Evolutionary conservation across 2,797 vertebrate species (phyloP).

Genomic region (Halcyon badia): DNA sequence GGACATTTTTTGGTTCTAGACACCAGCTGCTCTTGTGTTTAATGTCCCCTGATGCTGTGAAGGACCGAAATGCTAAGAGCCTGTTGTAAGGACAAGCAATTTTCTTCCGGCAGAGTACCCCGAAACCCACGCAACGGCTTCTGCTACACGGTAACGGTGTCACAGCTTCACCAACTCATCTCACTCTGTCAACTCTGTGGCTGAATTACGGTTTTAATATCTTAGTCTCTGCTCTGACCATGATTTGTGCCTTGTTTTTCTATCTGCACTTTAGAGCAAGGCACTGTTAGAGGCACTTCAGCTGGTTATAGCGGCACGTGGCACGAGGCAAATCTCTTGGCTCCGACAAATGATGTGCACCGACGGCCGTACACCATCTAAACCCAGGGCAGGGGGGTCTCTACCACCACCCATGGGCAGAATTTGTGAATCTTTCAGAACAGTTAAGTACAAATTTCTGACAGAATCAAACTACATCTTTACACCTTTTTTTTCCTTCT

Average conservation of each 20-base stretch:
- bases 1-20: neutral
- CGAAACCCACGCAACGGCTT: neutral
- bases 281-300: neutral
- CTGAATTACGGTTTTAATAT: slow-evolving; percentile 54
- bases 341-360: neutral
- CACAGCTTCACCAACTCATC: neutral
- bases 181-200: neutral
- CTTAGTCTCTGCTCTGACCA: neutral
- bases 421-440: neutral
- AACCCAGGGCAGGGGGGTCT: neutral
- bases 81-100: neutral
- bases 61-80: neutral
- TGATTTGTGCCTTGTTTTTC: neutral
- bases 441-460: neutral
- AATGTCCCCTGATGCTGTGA: neutral
- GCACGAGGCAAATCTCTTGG: neutral
- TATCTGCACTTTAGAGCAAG: neutral
- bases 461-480: neutral
- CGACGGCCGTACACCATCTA: neutral
- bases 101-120: neutral
- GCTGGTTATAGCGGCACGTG: neutral
- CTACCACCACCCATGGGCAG: neutral
- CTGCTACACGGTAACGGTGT: neutral
- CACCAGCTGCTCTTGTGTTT: neutral
- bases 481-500: neutral